Percentiles rank a stretch among this genome's conserved stretches.
Conservation (phyloP, 2,797 vertebrate species). For the Lacerta bilineata region DNA sequence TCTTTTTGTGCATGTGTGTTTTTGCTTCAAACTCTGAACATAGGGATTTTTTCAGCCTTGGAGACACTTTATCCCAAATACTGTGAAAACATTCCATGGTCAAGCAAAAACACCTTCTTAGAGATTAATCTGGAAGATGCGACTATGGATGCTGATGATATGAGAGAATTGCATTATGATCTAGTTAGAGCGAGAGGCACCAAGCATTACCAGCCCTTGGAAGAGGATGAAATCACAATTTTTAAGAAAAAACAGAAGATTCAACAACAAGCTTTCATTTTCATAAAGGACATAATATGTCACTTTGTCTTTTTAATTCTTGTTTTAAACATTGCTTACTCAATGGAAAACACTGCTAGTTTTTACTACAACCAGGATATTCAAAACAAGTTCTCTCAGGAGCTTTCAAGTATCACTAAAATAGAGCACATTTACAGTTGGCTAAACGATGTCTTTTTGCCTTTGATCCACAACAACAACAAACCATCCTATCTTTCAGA, state of each 20-base stretch:
- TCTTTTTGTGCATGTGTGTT: slow-evolving; percentile 70
- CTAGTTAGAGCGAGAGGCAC: slow-evolving; percentile 16
- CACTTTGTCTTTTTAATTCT: slow-evolving; percentile 71
- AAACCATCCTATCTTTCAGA: slow-evolving; percentile 59
- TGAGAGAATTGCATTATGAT: slow-evolving; percentile 4
- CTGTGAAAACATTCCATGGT: slow-evolving; percentile 67
- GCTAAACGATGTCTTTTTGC: slow-evolving; percentile 58
- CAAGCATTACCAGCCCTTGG: slow-evolving; percentile 70
- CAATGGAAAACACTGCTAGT: slow-evolving; percentile 25
- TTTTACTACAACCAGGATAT: slow-evolving; percentile 69
- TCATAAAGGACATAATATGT: slow-evolving; percentile 32
- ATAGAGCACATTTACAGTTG: slow-evolving; percentile 64
- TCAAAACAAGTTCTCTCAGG: slow-evolving; percentile 53
- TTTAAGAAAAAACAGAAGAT: slow-evolving; percentile 55
- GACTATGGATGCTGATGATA: background rate
- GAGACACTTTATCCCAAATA: slow-evolving; percentile 51
- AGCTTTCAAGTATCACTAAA: slow-evolving; percentile 38
- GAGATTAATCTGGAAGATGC: slow-evolving; percentile 50
- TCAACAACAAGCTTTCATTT: slow-evolving; percentile 56
- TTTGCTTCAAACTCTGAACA: slow-evolving; percentile 69
- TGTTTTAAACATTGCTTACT: slow-evolving; percentile 47
- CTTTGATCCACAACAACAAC: slow-evolving; percentile 70
- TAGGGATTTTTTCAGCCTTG: slow-evolving; percentile 42
- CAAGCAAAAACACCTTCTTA: slow-evolving; percentile 18
- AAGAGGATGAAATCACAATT: slow-evolving; percentile 59